These are phyloP conservation scores for Poeciliopsis gracilis DNA, from an alignment of 2,797 vertebrate genomes.

Conservation along the genomic window DNA sequence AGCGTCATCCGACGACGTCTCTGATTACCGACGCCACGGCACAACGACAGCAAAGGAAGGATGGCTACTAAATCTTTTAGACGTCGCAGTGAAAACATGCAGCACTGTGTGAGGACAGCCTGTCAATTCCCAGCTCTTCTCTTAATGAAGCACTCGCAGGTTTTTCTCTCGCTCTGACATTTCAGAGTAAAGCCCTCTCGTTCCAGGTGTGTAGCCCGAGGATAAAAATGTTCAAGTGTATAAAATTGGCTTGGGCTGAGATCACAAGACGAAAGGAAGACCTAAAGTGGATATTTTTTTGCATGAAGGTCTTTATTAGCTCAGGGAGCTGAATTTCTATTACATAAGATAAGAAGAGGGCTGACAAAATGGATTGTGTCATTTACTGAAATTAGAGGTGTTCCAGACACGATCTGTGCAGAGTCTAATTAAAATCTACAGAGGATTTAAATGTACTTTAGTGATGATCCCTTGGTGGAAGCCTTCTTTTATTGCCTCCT, in stretches of 20 bases:
- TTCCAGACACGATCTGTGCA: constrained; percentile 26
- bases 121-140: constrained; percentile 7
- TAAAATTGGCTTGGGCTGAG: constrained; percentile 39
- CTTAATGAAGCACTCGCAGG: constrained; percentile 32
- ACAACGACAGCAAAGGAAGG: not conserved
- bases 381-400: constrained; percentile 37
- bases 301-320: constrained; percentile 33
- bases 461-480: constrained; percentile 6
- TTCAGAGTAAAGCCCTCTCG: constrained; percentile 14
- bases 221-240: constrained; percentile 45
- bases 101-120: not conserved
- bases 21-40: not conserved
- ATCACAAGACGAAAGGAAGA: constrained; percentile 44
- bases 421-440: constrained; percentile 28
- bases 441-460: constrained; percentile 17
- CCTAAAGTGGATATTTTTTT: constrained; percentile 14
- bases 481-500: not conserved
- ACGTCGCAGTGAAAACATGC: constrained; percentile 8
- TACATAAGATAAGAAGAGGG: constrained; percentile 26
- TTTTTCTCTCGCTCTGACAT: constrained; percentile 36
- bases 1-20: not conserved
- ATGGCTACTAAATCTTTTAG: not conserved
- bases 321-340: constrained; percentile 30
- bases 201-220: constrained; percentile 24
- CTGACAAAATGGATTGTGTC: constrained; percentile 31